Percentiles rank a stretch among this genome's conserved stretches.
These are phyloP conservation scores for Ophion costatus DNA, from an alignment of 2,888 invertebrate species.

Conservation along the genomic window DNA sequence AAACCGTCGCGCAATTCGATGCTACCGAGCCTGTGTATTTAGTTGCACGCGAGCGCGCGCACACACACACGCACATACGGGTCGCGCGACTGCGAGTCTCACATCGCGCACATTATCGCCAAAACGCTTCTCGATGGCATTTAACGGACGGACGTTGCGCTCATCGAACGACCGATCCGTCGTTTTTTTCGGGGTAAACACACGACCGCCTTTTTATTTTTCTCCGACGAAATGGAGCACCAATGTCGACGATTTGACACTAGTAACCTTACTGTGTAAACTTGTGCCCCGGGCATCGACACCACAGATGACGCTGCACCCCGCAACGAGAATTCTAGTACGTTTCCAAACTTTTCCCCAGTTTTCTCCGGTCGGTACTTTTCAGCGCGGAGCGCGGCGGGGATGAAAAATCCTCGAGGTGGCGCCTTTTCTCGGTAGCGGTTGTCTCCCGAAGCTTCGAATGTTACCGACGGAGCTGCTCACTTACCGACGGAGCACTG, in stretches of 20 bases:
- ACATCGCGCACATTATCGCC: conserved; percentile 34
- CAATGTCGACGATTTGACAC: conserved; percentile 21
- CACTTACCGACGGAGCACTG: no score
- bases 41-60: conserved; percentile 10
- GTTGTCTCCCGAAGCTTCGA: no score
- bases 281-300: no score
- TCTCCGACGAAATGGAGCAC: neutral
- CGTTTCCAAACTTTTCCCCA: no score
- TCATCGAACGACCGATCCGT: conserved; percentile 34
- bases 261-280: conserved; percentile 9
- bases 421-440: no score
- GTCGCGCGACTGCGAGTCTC: conserved; percentile 15
- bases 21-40: neutral
- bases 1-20: conserved; percentile 35
- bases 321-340: no score
- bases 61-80: no score
- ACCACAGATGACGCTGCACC: no score
- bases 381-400: no score
- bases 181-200: neutral
- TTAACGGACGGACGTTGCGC: conserved; percentile 12
- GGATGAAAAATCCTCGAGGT: no score
- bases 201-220: neutral
- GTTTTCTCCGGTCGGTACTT: no score
- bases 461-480: no score
- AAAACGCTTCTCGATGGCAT: conserved; percentile 4